Evolutionary conservation across 2,113 vertebrate genomes (phyloP), one percentile per base, ranked within the genome.

Genomic region (Lepidothrix coronata): DNA sequence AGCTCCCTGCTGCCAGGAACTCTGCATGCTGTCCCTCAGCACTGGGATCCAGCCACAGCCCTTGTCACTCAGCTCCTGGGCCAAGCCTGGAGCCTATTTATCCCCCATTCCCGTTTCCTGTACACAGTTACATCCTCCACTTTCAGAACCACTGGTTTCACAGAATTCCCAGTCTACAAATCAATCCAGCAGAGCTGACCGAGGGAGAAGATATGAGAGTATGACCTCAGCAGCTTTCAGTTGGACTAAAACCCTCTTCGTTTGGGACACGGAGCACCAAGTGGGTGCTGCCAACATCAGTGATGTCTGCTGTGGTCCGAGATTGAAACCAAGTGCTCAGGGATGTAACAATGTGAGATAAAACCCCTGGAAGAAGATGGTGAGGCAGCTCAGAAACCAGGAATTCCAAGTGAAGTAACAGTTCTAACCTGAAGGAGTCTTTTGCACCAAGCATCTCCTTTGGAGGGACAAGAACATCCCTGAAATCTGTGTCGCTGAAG

Each of bases 21-120:
- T 63, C 83, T 39, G 51, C 92, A 62, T 8, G 88, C 80, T 97
- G 92, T 27, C 75, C 79, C 80, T 91, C 37, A 21, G n/a, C 9
- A 35, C 91, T 18, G 49, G 5, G 55, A 78, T 35, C 30, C 82
- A 82, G 12, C 10, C 82, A 57, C 63, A 76, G 85, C 28, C 28
- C 57, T 49, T 30, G 39, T 73, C 73, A 75, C 62, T 52, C 62
- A 35, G 74, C 54, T 59, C 22, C 52, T 19, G 67, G 12, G 35
- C 46, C 86, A 76, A 73, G 86, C 31, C 72, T 66, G 4, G 52
- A 55, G 35, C 25, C 82, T 39, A 0, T 22, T 61, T 54, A 83
- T 73, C 16, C 43, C 43, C 30, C 17, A 14, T 52, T 84, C 30
- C 61, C 30, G 31, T 24, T 76, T 23, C 70, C 33, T 43, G 51